A percentile compares a stretch with the other conserved stretches of the same genome.
These are phyloP conservation scores for Euclidia mi DNA, from an alignment of 2,888 invertebrate species.

Conservation along the genomic window DNA sequence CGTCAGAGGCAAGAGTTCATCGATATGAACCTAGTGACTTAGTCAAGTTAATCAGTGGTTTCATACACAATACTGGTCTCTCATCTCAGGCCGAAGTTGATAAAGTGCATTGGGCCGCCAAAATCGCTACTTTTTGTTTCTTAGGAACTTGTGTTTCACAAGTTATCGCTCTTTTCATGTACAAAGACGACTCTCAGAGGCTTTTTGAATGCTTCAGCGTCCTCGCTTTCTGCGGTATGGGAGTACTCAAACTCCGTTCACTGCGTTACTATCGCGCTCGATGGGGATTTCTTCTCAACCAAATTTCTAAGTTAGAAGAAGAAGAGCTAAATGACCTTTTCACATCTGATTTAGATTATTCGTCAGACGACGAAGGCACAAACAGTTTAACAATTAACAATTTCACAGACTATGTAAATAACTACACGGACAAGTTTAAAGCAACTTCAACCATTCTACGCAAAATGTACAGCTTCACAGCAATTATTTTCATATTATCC, in stretches of 20 bases:
- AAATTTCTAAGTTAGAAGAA: slow-evolving; percentile 63
- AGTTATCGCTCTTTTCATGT: slow-evolving; percentile 59
- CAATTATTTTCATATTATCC: slow-evolving; percentile 65
- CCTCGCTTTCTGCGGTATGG: slow-evolving; percentile 75
- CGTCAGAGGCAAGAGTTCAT: neutral
- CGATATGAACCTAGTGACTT: slow-evolving; percentile 11
- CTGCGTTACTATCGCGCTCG: slow-evolving; percentile 52
- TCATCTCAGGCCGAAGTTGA: slow-evolving; percentile 37
- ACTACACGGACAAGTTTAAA: slow-evolving; percentile 66
- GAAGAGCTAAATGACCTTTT: slow-evolving; percentile 47
- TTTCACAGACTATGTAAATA: slow-evolving; percentile 47
- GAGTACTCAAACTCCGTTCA: slow-evolving; percentile 70
- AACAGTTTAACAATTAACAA: too few species aligned
- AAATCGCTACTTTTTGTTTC: slow-evolving; percentile 60
- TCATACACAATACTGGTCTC: slow-evolving; percentile 61
- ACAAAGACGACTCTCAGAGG: slow-evolving; percentile 62
- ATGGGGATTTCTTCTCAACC: slow-evolving; percentile 66
- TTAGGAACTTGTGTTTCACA: slow-evolving; percentile 62
- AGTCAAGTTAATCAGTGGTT: slow-evolving; percentile 28
- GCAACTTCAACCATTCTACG: slow-evolving; percentile 57
- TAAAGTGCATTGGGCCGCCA: slow-evolving; percentile 56
- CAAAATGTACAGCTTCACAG: slow-evolving; percentile 69
- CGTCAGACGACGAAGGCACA: slow-evolving; percentile 49
- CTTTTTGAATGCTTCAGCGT: slow-evolving; percentile 77
- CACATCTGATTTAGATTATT: slow-evolving; percentile 54